Conservation (phyloP, 2,888 invertebrate species). For the Eristalis arbustorum region DNA sequence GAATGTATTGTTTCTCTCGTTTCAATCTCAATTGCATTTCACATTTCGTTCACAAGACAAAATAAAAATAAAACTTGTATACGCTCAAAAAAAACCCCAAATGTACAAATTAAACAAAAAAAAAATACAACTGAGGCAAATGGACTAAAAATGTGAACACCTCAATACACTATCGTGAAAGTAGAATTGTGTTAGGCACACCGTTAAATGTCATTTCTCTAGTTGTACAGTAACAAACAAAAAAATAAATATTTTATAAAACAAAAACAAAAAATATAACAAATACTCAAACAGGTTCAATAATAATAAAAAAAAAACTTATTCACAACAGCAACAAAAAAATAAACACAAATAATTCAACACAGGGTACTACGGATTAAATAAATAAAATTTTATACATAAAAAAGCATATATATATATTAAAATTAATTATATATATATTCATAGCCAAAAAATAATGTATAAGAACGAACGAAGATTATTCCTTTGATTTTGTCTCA, state of each 20-base stretch:
- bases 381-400: constrained; percentile 64
- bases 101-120: constrained; percentile 61
- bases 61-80: constrained; percentile 50
- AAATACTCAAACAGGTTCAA: constrained; percentile 66
- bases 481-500: constrained; percentile 9
- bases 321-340: constrained; percentile 53
- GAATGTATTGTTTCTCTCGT: not conserved
- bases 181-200: constrained; percentile 35
- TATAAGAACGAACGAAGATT: constrained; percentile 37
- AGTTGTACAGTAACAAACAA: constrained; percentile 6
- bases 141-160: constrained; percentile 7
- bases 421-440: constrained; percentile 63
- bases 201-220: constrained; percentile 39
- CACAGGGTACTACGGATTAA: constrained; percentile 70
- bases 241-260: constrained; percentile 56
- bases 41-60: constrained; percentile 17
- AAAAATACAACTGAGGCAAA: constrained; percentile 40
- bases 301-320: constrained; percentile 40
- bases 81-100: constrained; percentile 67
- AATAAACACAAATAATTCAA: constrained; percentile 65
- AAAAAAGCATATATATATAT: constrained; percentile 53
- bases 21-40: not conserved
- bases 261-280: not conserved
- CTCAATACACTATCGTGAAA: constrained; percentile 25
- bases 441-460: constrained; percentile 69